phyloP scores from a whole-genome alignment of 2,888 invertebrate species.

The Stenolophus ochropezus region DNA sequence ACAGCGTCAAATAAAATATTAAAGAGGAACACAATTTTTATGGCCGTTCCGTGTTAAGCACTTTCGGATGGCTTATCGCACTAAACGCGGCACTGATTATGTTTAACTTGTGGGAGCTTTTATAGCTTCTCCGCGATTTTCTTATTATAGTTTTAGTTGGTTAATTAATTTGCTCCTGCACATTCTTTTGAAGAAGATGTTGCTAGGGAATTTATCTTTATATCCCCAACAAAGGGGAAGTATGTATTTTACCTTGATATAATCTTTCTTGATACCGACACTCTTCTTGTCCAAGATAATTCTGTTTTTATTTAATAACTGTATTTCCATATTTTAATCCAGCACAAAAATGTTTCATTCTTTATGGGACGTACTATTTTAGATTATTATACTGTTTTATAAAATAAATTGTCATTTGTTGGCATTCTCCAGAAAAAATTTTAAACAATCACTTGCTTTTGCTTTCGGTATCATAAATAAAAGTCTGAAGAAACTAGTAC shows the following conservation, averaged over 20 bases:
- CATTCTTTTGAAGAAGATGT: not conserved
- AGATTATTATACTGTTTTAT: too few species aligned
- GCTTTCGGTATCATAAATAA: too few species aligned
- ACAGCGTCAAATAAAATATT: conserved; percentile 72
- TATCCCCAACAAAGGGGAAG: too few species aligned
- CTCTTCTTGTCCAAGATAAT: not conserved
- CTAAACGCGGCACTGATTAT: conserved; percentile 47
- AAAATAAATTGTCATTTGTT: too few species aligned
- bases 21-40: conserved; percentile 73
- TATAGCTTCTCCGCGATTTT: not conserved
- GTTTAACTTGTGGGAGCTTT: conserved; percentile 37
- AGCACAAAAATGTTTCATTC: too few species aligned
- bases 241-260: not conserved
- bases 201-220: not conserved
- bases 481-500: too few species aligned
- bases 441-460: too few species aligned
- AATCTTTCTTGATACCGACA: not conserved
- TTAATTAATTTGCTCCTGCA: not conserved
- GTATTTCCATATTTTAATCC: too few species aligned
- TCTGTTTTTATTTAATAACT: not conserved
- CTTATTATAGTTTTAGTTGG: not conserved
- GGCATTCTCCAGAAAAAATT: too few species aligned
- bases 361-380: too few species aligned
- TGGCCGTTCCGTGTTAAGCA: conserved; percentile 71
- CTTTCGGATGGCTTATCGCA: conserved; percentile 67